Percentiles rank a stretch among this genome's conserved stretches.
Evolutionary conservation across 2,797 vertebrate species (phyloP).

Genomic region (Potorous gilbertii): DNA sequence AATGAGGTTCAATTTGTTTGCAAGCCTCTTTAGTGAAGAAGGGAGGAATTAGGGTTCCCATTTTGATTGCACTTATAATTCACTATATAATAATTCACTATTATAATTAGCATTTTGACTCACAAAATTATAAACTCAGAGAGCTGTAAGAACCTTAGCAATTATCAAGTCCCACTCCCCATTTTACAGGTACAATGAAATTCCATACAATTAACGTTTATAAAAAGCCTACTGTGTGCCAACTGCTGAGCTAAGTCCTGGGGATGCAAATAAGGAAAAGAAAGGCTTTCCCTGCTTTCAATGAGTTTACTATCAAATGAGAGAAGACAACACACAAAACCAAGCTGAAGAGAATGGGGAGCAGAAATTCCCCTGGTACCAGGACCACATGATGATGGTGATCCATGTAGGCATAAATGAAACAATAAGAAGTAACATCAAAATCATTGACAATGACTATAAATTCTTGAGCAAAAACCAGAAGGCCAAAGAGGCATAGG

Average conservation of each 20-base stretch:
- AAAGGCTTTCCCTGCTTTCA: neutral
- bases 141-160: no score
- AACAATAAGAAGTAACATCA: neutral
- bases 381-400: neutral
- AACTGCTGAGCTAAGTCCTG: neutral
- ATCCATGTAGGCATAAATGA: neutral
- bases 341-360: neutral
- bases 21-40: constrained; percentile 12
- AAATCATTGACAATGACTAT: neutral
- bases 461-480: neutral
- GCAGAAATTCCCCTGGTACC: neutral
- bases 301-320: neutral
- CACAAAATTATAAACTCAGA: no score
- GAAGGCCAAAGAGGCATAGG: neutral
- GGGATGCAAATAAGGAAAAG: neutral
- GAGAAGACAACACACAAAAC: neutral
- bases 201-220: neutral
- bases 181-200: neutral
- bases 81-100: no score
- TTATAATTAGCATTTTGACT: no score
- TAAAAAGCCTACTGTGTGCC: neutral
- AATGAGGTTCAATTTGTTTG: neutral
- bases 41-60: neutral
- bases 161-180: no score
- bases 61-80: neutral